These are phyloP conservation scores for Cistogaster globosa DNA, from an alignment of 2,888 invertebrate genomes.

Conservation along the genomic window DNA sequence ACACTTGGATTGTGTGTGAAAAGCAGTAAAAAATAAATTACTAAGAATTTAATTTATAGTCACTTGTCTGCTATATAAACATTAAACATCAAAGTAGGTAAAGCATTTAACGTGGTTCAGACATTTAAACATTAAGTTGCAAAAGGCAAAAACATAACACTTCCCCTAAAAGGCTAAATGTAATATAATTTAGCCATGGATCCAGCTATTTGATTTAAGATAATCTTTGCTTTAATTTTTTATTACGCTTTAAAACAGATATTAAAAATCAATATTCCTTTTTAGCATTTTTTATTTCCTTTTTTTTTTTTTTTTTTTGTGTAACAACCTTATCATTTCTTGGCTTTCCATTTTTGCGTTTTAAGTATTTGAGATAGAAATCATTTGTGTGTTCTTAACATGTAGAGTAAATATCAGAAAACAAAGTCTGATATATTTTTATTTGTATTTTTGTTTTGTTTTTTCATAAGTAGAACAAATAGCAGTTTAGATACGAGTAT, in stretches of 20 bases:
- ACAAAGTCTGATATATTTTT: conserved; percentile 2
- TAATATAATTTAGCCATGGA: conserved; percentile 33
- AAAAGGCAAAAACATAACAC: conserved; percentile 29
- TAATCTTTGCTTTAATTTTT: conserved; percentile 13
- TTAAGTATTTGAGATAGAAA: conserved; percentile 23
- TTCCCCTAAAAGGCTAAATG: conserved; percentile 25
- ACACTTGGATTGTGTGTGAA: background rate
- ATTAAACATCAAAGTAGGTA: background rate
- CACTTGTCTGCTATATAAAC: background rate
- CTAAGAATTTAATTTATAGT: background rate
- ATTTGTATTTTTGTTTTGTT: background rate
- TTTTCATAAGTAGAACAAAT: conserved; percentile 41
- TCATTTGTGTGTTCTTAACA: conserved; percentile 28
- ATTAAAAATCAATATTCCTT: background rate
- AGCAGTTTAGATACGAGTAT: conserved; percentile 9
- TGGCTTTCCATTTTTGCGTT: conserved; percentile 8
- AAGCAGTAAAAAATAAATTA: background rate
- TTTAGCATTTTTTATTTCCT: background rate
- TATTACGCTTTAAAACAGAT: background rate
- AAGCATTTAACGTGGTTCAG: conserved; percentile 1
- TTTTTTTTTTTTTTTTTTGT: background rate
- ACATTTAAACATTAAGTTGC: conserved; percentile 7
- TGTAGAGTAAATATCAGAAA: conserved; percentile 26
- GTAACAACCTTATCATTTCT: background rate
- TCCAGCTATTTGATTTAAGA: background rate